Evolutionary conservation across 2,113 vertebrate species (phyloP).

Genomic region (Sturnus vulgaris): DNA sequence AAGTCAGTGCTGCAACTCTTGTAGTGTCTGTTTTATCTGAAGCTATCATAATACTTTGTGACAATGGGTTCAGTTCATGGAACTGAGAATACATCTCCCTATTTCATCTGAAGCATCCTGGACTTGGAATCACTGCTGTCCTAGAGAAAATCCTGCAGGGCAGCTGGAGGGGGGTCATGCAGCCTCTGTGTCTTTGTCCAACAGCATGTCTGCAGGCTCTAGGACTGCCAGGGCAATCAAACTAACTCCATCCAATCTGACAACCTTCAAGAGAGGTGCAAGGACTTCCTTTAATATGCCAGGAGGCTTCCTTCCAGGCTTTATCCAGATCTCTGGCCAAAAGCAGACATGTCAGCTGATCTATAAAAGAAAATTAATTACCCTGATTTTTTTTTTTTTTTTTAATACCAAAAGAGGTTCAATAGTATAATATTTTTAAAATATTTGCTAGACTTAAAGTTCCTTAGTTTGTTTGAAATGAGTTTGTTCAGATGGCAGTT

Average conservation of each 20-base stretch:
- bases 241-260: not conserved
- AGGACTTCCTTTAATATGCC: not conserved
- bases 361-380: not conserved
- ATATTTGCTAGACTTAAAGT: not conserved
- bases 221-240: not conserved
- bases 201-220: not conserved
- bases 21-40: not conserved
- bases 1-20: not conserved
- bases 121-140: not conserved
- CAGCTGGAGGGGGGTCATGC: not conserved
- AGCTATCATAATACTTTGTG: constrained; percentile 4
- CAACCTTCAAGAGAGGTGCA: not conserved
- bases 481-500: not conserved
- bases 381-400: not conserved
- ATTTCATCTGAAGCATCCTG: not conserved
- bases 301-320: not conserved
- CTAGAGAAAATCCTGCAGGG: not conserved
- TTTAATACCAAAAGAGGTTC: not conserved
- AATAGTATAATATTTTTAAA: not conserved
- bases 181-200: not conserved
- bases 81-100: not conserved
- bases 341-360: not conserved
- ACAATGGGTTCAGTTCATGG: not conserved
- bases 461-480: not conserved
- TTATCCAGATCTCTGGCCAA: not conserved